Evolutionary conservation across 2,797 vertebrate genomes (phyloP), one percentile per base, ranked within the genome.

Genomic region (Sphenopsis melanotis): DNA sequence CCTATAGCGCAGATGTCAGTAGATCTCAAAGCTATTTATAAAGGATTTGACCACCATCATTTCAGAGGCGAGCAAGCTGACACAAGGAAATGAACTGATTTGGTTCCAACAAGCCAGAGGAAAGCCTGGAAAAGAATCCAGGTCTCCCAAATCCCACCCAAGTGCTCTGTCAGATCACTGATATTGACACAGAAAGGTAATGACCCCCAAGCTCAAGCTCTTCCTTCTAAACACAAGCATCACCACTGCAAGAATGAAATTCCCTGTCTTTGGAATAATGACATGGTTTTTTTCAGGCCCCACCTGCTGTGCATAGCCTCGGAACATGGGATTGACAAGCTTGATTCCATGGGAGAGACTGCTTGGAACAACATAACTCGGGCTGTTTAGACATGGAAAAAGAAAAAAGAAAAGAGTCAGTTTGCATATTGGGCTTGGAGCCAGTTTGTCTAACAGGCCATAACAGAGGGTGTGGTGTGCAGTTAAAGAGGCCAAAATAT

Each of bases 251-350:
- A 69, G 80, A 79, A 84, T 30, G 14, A 22, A 70, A 83, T 23
- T 32, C 47, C 41, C 34, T 20, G 10, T 8, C 7, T 84, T 0
- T 72, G 70, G 50, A 86, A 82, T 3, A 49, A 82, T 12, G 32
- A 20, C 7, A 36, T 2, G 29, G 29, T 13, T 66, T 42, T 36
- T 52, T 30, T 29, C 74, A 70, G 5, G 36, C 55, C 55, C 80
- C 96, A 98, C 98, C 98, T 99, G 99, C 97, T 99, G 99, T 56
- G 99, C 99, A 39, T 99, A 99, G 96, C 99, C 99, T 85, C 99
- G 98, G 97, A 99, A 99, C 99, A 99, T 99, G 61, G 99, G 99
- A 97, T 99, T 99, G 93, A 99, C 98, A 77, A 99, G 98, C 97
- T 99, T 99, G 97, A 99, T 99, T 90, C 99, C 99, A 22, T 99